phyloP scores from a whole-genome alignment of 2,113 vertebrate genomes.

The Alosa alosa region DNA sequence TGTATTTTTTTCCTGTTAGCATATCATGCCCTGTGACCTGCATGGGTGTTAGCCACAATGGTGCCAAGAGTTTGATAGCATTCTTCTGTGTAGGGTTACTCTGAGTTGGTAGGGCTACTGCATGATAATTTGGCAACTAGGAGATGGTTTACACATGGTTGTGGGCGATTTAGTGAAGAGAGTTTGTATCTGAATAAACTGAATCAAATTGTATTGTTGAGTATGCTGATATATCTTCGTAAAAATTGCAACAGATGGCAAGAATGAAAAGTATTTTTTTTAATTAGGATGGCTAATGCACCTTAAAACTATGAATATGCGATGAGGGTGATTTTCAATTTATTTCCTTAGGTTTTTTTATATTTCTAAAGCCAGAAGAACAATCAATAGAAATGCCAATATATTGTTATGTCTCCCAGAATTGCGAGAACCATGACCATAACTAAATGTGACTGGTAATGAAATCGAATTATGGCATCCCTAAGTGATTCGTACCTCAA shows the following conservation, averaged over 20 bases:
- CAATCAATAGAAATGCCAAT: constrained; percentile 1
- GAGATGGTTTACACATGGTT: neutral
- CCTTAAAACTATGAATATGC: constrained; percentile 1
- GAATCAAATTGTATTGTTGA: neutral
- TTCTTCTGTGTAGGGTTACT: neutral
- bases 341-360: neutral
- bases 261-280: neutral
- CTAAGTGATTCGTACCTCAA: neutral
- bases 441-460: constrained; percentile 6
- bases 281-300: neutral
- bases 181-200: neutral
- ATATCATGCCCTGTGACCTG: neutral
- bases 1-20: neutral
- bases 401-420: neutral
- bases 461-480: neutral
- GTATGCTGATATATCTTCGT: neutral
- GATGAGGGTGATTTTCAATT: neutral
- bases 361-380: neutral
- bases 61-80: neutral
- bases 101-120: neutral
- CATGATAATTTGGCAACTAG: neutral
- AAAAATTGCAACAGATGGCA: neutral
- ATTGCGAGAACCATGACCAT: neutral
- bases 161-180: neutral
- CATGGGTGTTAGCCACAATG: neutral